Base-by-base conservation (phyloP, 1,140 invertebrate genomes). In the Bilobella aurantiaca region DNA sequence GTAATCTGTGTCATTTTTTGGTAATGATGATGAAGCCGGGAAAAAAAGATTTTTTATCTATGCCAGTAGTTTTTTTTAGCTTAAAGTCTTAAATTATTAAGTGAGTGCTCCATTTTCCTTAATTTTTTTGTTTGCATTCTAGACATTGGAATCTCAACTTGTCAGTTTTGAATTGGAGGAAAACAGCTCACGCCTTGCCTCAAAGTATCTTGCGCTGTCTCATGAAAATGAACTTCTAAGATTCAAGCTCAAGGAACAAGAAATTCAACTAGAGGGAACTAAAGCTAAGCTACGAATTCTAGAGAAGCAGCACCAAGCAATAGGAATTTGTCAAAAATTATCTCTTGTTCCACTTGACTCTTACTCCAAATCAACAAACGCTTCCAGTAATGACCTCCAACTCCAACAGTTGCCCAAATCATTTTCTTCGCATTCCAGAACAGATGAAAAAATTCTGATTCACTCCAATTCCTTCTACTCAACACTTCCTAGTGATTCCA, bases 241-340 rank as follows among this genome's bases (percentile, higher is more conserved):
- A 21, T 71, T 69, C 63, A 69, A 72, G 34, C 30, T 72, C 21
- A 68, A 67, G 46, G 65, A 69, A 42, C 66, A 69, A 49, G 70
- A 72, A 57, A 72, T 72, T 32, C 63, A 72, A 56, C 34, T 72
- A 42, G 70, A 69, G 56, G 70, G 70, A 34, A 72, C 70, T n/a
- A 69, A 68, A 66, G 70, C 70, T 3, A 65, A 58, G 25, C 58
- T 72, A 23, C 49, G 70, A 14, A 69, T 72, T 49, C 46, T 72
- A 1, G 67, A 72, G 32, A 69, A 63, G 32, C 62, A 58, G 23
- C 32, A 42, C 14, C 8, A 53, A 53, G 12, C 49, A 12, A 23
- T 5, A 12, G 49, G 12, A 5, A 5, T 5, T 23, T 53, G 14
- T 16, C 49, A 18, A 12, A 53, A 23, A 23, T 23, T 53, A 23